Base-by-base conservation (phyloP, 2,797 vertebrate genomes). In the Chromobotia macracanthus region DNA sequence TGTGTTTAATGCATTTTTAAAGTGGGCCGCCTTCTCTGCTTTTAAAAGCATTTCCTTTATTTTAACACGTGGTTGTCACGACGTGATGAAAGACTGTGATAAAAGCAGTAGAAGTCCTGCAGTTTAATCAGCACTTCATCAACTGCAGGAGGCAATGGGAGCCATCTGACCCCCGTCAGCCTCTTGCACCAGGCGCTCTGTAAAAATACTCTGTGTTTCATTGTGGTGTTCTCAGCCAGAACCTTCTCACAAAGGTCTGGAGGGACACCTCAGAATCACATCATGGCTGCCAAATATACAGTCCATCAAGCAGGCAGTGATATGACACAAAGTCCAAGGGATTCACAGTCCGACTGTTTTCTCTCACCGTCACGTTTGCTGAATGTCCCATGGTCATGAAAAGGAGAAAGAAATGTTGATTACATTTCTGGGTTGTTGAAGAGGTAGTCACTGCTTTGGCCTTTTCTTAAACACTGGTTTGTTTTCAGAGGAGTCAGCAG, bases 401-500 rank as follows among this genome's bases (percentile, higher is more conserved):
- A 67, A 35, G 15, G 19, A 60, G 6, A 15, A 71, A 28, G 81
- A 81, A 77, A 46, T 63, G 58, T 79, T 83, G 82, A 82, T 65
- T 82, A 63, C 72, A 80, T 73, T 84, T 80, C 77, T 58, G 19
- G 81, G 79, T 85, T 72, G 79, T 74, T 81, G 77, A 84, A 80
- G 28, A 19, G 55, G 18, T 80, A 61, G 46, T 74, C 2, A 35
- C 13, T 82, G 81, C 77, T 83, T 79, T 82, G 75, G 81, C 71
- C 82, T 80, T 70, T 72, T 81, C 82, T 85, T 80, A 86, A 84
- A 83, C 86, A 85, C 18, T 64, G 68, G 80, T 88, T 87, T 67
- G 58, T 77, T 91, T 92, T 89, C 83, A 84, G 85, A 83, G 75
- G 72, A 79, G 85, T 86, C 86, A 82, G 89, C 87, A 80, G 74